These are phyloP conservation scores for Andricus grossulariae DNA, from an alignment of 1,140 invertebrate genomes.

Conservation along the genomic window DNA sequence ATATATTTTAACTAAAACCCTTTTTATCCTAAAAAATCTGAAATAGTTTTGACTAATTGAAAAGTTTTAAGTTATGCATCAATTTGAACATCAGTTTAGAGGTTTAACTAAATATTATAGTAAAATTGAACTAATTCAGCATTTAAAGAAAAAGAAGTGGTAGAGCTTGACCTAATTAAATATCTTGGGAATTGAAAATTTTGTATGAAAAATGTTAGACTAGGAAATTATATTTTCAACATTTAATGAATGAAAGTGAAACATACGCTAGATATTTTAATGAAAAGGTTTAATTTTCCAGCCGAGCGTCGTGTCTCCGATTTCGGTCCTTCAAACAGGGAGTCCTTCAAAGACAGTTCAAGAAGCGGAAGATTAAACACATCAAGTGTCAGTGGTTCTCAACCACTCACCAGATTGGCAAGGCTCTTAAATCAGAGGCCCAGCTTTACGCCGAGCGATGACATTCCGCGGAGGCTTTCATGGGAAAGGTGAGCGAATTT, in stretches of 20 bases:
- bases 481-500: constrained; percentile 83
- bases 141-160: too few relatives aligned
- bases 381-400: constrained; percentile 65
- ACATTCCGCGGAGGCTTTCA: constrained; percentile 82
- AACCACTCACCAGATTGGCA: constrained; percentile 81
- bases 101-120: too few relatives aligned
- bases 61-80: too few relatives aligned
- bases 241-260: not conserved
- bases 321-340: constrained; percentile 58
- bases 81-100: too few relatives aligned
- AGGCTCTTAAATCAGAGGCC: constrained; percentile 81
- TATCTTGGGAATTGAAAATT: too few relatives aligned
- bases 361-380: constrained; percentile 64
- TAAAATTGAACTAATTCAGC: too few relatives aligned
- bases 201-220: too few relatives aligned
- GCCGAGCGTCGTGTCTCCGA: constrained; percentile 71
- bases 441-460: constrained; percentile 70
- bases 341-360: constrained; percentile 60
- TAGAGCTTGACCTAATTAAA: too few relatives aligned
- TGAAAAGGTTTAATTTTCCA: constrained; percentile 40
- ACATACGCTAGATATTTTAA: not conserved
- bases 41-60: too few relatives aligned
- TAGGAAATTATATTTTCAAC: too few relatives aligned
- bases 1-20: too few relatives aligned
- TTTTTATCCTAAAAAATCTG: too few relatives aligned